Evolutionary conservation across 2,113 vertebrate species (phyloP).

Genomic region (Eulemur rufifrons): DNA sequence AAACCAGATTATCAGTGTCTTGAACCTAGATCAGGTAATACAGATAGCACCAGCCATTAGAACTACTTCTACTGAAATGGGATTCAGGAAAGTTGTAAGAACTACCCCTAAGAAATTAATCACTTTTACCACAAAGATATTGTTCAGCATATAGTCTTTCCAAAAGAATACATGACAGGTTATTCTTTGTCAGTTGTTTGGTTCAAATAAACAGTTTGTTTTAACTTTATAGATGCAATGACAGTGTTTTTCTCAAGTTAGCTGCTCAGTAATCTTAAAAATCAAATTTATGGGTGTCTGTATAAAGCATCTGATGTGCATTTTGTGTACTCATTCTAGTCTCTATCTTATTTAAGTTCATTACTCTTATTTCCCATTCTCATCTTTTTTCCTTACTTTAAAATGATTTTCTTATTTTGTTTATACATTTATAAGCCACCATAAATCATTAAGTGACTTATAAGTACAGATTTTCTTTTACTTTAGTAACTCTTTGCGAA

Average conservation of each 20-base stretch:
- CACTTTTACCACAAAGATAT: slow-evolving; percentile 15
- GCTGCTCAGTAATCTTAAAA: background rate
- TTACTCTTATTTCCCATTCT: background rate
- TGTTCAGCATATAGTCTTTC: background rate
- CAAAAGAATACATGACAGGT: background rate
- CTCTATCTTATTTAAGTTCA: background rate
- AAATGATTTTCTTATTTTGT: slow-evolving; percentile 12
- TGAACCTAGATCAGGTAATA: background rate
- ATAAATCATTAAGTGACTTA: background rate
- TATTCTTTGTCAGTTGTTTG: background rate
- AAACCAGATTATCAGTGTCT: background rate
- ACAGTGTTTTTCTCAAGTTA: background rate
- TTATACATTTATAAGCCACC: background rate
- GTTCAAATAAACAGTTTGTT: background rate
- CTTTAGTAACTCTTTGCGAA: background rate
- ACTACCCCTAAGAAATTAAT: background rate
- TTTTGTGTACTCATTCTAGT: background rate
- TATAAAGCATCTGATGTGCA: background rate
- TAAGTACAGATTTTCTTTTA: slow-evolving; percentile 7
- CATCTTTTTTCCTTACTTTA: background rate
- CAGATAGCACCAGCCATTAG: background rate
- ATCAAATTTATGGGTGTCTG: background rate
- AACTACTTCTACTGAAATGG: slow-evolving; percentile 24
- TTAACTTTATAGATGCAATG: background rate
- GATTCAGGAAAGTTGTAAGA: background rate